Base-by-base conservation (phyloP, 2,888 invertebrate genomes). In the Masnerella sp. region DNA sequence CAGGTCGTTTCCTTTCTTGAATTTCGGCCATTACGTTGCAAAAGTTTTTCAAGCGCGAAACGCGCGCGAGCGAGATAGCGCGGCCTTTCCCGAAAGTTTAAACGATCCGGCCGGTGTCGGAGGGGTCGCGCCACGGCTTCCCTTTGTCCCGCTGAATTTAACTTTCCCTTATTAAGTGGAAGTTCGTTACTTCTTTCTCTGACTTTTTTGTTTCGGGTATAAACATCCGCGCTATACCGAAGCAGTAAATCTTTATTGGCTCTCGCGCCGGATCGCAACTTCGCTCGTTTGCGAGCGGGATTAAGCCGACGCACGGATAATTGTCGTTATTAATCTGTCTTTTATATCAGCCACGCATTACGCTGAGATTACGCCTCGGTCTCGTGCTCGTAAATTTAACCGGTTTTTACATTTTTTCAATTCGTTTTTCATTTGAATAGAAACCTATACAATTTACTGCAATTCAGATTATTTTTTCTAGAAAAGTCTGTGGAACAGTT, bases 21-120 rank as follows among this genome's bases (percentile, higher is more conserved):
- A 73, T 73, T 68, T 73, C 73, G 68, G 62, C 68, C 73, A 73
- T 73, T 73, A 73, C 68, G 61, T 56, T 45, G 68, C 68, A 22
- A 73, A 73, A 73, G 68, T 73, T 73, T 73, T 73, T 73, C 73
- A 75, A 81, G 80, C 75, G 74, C 74, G 77, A 77, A 75, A 77
- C 75, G 75, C 61, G 71, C 58, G 49, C 69, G 11, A 65, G 65
- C 65, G 17, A 70, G 76, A 68, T 74, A 74, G 75, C 52, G 58
- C 17, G 68, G 68, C 64, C 65, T 56, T 28, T 65, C 56, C 38
- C 61, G 56, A 76, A 73, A 68, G 67, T 64, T 72, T 52, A 47
- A 69, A 43, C 54, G 70, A 64, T 64, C 52, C 25, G 43, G 34
- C 43, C 52, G 61, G 28, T 69, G 68, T 68, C 65, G 30, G 45